phyloP scores from a whole-genome alignment of 2,797 vertebrate species.

The Rachycentron canadum region DNA sequence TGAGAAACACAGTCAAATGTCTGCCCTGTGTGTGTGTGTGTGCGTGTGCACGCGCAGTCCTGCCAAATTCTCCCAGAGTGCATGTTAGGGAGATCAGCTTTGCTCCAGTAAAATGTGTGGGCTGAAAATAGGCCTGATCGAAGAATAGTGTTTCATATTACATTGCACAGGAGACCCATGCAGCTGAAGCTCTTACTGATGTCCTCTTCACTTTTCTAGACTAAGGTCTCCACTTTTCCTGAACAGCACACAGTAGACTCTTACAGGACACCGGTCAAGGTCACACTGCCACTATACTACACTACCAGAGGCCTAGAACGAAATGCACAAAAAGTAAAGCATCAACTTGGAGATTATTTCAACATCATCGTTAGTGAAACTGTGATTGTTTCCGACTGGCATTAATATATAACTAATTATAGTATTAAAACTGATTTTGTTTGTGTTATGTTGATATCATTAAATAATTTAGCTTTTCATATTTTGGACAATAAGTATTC shows the following conservation, averaged over 20 bases:
- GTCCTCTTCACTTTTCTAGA: slow-evolving; percentile 67
- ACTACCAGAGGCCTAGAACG: background rate
- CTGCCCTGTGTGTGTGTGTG: slow-evolving; percentile 15
- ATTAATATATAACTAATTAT: background rate
- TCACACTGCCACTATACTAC: slow-evolving; percentile 41
- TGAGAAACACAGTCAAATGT: slow-evolving; percentile 57
- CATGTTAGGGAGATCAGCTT: slow-evolving; percentile 75
- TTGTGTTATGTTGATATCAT: background rate
- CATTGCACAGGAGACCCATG: slow-evolving; percentile 76
- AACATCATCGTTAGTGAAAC: background rate
- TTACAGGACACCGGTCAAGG: slow-evolving; percentile 58
- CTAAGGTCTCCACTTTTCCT: slow-evolving; percentile 61
- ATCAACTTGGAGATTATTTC: too few relatives aligned
- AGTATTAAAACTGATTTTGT: background rate
- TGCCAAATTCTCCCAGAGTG: slow-evolving; percentile 67
- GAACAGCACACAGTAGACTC: slow-evolving; percentile 52
- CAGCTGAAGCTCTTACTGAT: slow-evolving; percentile 63
- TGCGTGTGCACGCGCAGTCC: slow-evolving; percentile 11
- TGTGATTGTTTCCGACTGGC: background rate
- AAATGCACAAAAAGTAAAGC: background rate
- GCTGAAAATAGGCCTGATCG: slow-evolving; percentile 82
- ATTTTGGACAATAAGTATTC: background rate
- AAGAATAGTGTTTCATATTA: slow-evolving; percentile 80
- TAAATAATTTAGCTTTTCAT: background rate
- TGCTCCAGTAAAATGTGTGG: slow-evolving; percentile 75